A percentile compares a stretch with the other conserved stretches of the same genome.
These are phyloP conservation scores for Cinara cedri DNA, from an alignment of 2,888 invertebrate species.

Conservation along the genomic window DNA sequence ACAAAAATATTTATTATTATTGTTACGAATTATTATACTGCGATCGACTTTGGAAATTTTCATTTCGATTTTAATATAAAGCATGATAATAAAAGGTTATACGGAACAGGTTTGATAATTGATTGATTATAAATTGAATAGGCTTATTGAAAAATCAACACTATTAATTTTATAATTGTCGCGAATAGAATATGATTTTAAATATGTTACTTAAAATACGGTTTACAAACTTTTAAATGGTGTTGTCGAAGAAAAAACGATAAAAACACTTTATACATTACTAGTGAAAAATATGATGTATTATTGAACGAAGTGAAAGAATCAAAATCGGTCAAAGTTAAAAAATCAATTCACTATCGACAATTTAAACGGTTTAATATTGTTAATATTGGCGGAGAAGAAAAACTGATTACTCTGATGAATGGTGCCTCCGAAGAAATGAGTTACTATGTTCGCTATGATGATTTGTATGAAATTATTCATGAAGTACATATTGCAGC, in stretches of 20 bases:
- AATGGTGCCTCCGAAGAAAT: too few species aligned
- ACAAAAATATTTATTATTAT: background rate
- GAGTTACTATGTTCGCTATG: too few species aligned
- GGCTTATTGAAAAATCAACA: background rate
- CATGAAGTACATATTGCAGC: too few species aligned
- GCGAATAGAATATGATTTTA: background rate
- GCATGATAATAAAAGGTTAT: background rate
- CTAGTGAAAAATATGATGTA: background rate
- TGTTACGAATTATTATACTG: too few species aligned
- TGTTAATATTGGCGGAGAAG: too few species aligned
- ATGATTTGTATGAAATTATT: too few species aligned
- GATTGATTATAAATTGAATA: background rate
- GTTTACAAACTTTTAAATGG: background rate
- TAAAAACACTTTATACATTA: background rate
- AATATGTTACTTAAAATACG: too few species aligned
- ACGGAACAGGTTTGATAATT: background rate
- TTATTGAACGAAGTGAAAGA: background rate
- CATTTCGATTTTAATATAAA: background rate
- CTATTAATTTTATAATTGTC: background rate
- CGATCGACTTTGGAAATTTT: background rate
- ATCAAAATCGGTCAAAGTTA: background rate
- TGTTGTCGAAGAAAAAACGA: background rate
- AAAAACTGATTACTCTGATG: too few species aligned
- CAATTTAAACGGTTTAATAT: too few species aligned
- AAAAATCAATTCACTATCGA: slow-evolving; percentile 13